Percentiles rank a stretch among this genome's conserved stretches.
Conservation (phyloP, 2,113 vertebrate genomes). For the Taxidea taxus region DNA sequence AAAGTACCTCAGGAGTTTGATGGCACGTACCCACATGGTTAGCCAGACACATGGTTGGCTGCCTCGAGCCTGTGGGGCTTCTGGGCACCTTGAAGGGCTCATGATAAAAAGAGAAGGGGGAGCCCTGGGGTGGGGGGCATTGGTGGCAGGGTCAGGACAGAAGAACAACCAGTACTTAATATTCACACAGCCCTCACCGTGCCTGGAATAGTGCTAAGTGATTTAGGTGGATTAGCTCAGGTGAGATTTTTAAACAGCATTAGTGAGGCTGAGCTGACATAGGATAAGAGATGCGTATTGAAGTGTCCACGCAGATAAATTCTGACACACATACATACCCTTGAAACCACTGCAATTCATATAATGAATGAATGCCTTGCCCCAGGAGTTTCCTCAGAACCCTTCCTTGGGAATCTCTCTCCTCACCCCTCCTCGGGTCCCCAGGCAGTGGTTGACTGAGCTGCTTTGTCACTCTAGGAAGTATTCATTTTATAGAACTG, state of each 20-base stretch:
- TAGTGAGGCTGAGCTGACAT: not conserved
- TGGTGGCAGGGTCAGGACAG: not conserved
- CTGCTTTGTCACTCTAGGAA: not conserved
- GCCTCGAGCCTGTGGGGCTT: not conserved
- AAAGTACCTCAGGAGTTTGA: not conserved
- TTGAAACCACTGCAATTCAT: not conserved
- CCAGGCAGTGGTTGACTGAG: not conserved
- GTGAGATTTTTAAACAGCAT: no score
- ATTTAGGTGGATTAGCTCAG: not conserved
- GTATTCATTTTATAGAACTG: not conserved
- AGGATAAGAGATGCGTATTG: not conserved
- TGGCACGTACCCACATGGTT: no score
- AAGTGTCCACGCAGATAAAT: not conserved
- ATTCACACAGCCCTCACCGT: no score
- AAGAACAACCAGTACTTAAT: not conserved
- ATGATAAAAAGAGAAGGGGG: not conserved
- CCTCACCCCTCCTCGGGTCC: not conserved
- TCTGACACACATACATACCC: not conserved
- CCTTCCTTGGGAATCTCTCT: not conserved
- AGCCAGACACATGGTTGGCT: not conserved
- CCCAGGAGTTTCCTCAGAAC: not conserved
- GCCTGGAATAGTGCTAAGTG: not conserved
- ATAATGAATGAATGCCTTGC: not conserved
- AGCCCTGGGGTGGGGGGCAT: no score
- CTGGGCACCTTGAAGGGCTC: not conserved